These are phyloP conservation scores for Acleris sparsana DNA, from an alignment of 2,888 invertebrate genomes.

Conservation along the genomic window DNA sequence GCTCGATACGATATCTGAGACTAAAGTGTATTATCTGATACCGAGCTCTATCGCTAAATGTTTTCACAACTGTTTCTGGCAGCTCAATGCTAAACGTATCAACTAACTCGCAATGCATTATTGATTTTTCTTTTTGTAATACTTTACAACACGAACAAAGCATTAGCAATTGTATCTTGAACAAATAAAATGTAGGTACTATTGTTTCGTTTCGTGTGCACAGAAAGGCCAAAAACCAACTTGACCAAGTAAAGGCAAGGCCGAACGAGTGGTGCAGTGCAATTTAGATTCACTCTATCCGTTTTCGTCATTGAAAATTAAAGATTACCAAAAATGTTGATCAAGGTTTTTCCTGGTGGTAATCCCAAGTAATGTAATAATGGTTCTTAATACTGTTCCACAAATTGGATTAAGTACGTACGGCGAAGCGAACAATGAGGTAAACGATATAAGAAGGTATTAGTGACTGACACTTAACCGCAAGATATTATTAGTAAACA, in stretches of 20 bases:
- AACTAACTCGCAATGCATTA: constrained; percentile 15
- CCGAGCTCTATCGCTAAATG: constrained; percentile 25
- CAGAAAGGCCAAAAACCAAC: constrained; percentile 53
- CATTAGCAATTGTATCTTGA: constrained; percentile 20
- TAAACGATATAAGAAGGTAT: constrained; percentile 28
- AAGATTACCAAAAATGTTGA: constrained; percentile 46
- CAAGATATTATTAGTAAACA: constrained; percentile 12
- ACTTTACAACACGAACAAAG: constrained; percentile 22
- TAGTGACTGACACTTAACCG: constrained; percentile 28
- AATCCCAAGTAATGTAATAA: constrained; percentile 41
- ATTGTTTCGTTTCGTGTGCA: constrained; percentile 48
- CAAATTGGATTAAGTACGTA: constrained; percentile 30
- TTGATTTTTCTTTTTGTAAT: constrained; percentile 15
- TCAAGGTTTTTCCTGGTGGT: constrained; percentile 49
- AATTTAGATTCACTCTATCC: constrained; percentile 46
- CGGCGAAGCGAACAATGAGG: constrained; percentile 21
- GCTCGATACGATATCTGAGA: constrained; percentile 31
- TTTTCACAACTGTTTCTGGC: constrained; percentile 35
- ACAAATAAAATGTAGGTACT: constrained; percentile 27
- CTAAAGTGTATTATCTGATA: constrained; percentile 32
- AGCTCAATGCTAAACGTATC: constrained; percentile 30
- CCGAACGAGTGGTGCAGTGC: constrained; percentile 54
- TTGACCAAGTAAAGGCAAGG: constrained; percentile 59
- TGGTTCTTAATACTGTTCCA: constrained; percentile 27
- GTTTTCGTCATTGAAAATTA: constrained; percentile 47